A percentile compares a stretch with the other conserved stretches of the same genome.
Conservation (phyloP, 2,113 vertebrate species). For the Petaurus breviceps region DNA sequence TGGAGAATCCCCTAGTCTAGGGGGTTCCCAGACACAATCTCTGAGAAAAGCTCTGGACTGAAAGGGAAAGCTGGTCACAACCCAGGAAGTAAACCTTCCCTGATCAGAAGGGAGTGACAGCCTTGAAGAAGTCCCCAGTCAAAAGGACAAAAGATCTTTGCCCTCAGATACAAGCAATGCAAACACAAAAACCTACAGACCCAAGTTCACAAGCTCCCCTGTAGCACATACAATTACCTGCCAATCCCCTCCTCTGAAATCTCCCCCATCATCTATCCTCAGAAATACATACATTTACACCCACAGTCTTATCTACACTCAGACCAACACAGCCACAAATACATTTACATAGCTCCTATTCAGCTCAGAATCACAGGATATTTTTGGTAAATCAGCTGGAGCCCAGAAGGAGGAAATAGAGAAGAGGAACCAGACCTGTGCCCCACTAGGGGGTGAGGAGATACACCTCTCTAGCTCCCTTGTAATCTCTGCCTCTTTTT, state of each 20-base stretch:
- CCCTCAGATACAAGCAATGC: background rate
- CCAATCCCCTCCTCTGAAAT: background rate
- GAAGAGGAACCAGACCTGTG: background rate
- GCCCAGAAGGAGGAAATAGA: background rate
- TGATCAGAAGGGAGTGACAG: background rate
- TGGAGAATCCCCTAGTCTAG: background rate
- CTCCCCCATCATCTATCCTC: background rate
- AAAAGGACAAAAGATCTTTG: background rate
- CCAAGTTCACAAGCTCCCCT: background rate
- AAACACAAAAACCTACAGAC: background rate
- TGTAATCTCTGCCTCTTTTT: background rate
- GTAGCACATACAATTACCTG: background rate
- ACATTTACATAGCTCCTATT: background rate
- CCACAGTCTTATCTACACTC: background rate
- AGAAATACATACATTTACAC: background rate
- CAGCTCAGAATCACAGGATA: background rate
- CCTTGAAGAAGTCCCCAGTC: background rate
- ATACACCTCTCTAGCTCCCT: background rate
- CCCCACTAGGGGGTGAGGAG: background rate
- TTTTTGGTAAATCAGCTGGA: background rate
- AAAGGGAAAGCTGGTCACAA: background rate
- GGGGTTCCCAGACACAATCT: background rate
- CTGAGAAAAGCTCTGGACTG: background rate
- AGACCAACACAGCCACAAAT: background rate
- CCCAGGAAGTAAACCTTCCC: background rate